Conservation (phyloP, 2,797 vertebrate species). For the Sphenopsis melanotis region DNA sequence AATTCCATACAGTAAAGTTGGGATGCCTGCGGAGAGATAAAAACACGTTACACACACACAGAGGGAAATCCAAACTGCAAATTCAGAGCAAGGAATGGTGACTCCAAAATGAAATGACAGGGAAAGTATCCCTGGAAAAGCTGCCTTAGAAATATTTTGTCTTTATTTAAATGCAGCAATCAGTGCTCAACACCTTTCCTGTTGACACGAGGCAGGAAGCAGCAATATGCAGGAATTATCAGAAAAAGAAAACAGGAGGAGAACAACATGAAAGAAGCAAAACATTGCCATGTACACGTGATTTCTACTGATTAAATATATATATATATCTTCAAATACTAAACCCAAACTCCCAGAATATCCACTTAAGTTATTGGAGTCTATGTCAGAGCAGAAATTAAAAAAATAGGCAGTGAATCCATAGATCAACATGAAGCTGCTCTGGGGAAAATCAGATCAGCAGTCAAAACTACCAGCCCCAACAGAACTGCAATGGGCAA, state of each 20-base stretch:
- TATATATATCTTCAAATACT: fast-evolving
- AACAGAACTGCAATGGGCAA: background rate
- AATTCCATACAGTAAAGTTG: conserved; percentile 91
- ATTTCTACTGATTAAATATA: background rate
- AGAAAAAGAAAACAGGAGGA: background rate
- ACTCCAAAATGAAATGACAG: background rate
- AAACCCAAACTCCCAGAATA: background rate
- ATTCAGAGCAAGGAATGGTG: fast-evolving
- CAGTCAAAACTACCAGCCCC: background rate
- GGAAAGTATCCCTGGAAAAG: background rate
- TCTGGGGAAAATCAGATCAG: background rate
- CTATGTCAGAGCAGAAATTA: background rate
- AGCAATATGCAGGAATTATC: background rate
- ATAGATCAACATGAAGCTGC: background rate
- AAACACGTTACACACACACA: background rate
- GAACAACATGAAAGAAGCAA: background rate
- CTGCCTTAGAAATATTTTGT: background rate
- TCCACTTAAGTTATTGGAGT: background rate
- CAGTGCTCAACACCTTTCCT: background rate
- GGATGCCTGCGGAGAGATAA: conserved; percentile 74
- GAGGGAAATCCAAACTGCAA: background rate
- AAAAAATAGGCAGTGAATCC: background rate
- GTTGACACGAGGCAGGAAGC: background rate
- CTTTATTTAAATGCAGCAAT: background rate
- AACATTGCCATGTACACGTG: fast-evolving